Percentiles rank a stretch among this genome's conserved stretches.
These are phyloP conservation scores for Podabrus alpinus DNA, from an alignment of 2,888 invertebrate genomes.

Conservation along the genomic window DNA sequence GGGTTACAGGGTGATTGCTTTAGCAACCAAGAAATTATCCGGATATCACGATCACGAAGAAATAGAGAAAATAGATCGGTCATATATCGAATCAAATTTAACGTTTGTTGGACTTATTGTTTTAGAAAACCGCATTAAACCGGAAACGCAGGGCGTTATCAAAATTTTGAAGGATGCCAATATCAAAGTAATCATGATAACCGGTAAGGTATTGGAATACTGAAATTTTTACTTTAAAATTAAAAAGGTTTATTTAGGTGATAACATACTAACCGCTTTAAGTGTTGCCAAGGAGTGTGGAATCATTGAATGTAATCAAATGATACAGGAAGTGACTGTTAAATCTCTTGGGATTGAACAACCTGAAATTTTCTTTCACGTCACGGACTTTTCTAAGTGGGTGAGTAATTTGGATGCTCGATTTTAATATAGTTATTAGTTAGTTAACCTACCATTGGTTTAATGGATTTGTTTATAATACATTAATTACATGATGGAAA, in stretches of 20 bases:
- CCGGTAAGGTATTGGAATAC: conserved; percentile 63
- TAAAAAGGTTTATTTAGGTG: conserved; percentile 58
- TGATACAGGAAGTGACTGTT: conserved; percentile 8
- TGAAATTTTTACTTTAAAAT: not conserved
- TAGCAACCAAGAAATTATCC: conserved; percentile 71
- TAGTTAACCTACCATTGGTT: too few species aligned
- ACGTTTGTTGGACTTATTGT: conserved; percentile 87
- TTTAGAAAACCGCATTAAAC: conserved; percentile 92
- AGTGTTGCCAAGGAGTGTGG: conserved; percentile 91
- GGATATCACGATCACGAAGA: conserved; percentile 67
- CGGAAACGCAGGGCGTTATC: conserved; percentile 82
- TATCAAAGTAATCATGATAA: conserved; percentile 94
- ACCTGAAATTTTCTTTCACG: not conserved
- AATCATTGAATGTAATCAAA: conserved; percentile 60
- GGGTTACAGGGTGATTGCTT: conserved; percentile 89
- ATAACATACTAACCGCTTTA: conserved; percentile 87
- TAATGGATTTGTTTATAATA: too few species aligned
- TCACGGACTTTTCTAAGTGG: not conserved
- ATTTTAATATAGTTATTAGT: too few species aligned
- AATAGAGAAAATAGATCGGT: conserved; percentile 71
- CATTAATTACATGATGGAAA: too few species aligned
- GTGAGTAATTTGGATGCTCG: not conserved
- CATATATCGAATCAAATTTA: conserved; percentile 79
- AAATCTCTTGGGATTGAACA: not conserved
- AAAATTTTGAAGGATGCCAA: conserved; percentile 77